Percentiles rank a stretch among this genome's conserved stretches.
These are phyloP conservation scores for Geococcyx californianus DNA, from an alignment of 2,113 vertebrate species.

Conservation along the genomic window DNA sequence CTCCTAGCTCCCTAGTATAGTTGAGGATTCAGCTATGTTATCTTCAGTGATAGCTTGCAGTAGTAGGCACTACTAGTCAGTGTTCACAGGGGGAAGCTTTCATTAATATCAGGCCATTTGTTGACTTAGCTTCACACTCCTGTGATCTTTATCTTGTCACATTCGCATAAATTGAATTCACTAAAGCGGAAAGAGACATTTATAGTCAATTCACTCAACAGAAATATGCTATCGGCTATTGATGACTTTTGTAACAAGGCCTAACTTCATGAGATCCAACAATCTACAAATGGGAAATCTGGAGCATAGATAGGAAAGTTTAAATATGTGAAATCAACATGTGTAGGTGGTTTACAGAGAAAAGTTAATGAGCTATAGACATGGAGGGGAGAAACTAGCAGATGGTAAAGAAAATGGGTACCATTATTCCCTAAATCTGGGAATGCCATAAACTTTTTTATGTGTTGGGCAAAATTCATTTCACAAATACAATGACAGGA, in stretches of 20 bases:
- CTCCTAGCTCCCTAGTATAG: background rate
- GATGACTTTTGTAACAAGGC: background rate
- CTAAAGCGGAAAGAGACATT: constrained; percentile 8
- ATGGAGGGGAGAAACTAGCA: background rate
- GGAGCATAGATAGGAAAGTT: background rate
- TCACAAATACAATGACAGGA: background rate
- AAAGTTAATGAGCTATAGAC: background rate
- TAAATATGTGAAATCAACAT: background rate
- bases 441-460: background rate
- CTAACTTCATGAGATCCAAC: background rate
- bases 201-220: background rate
- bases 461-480: background rate
- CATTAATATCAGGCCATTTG: background rate
- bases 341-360: background rate
- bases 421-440: background rate
- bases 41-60: constrained; percentile 60
- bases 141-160: constrained; percentile 45
- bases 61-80: constrained; percentile 67
- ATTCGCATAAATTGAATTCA: constrained; percentile 45
- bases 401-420: background rate
- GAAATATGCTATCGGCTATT: background rate
- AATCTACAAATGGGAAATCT: background rate
- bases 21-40: background rate
- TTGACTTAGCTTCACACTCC: constrained; percentile 33
- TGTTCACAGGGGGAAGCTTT: constrained; percentile 43